These are phyloP conservation scores for Corythucha ciliata DNA, from an alignment of 2,888 invertebrate genomes.

Conservation along the genomic window DNA sequence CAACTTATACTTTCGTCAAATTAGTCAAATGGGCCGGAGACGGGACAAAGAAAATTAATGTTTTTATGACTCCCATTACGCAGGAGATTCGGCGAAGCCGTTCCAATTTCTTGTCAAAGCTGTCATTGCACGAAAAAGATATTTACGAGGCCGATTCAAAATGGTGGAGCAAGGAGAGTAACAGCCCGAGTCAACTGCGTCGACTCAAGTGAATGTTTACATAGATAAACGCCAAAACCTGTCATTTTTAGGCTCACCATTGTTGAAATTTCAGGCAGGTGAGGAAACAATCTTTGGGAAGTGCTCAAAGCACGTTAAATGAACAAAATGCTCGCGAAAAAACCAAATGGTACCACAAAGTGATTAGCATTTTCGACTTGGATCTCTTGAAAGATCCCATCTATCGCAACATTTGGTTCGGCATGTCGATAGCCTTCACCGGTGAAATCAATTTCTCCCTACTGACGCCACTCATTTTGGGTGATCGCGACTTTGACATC, in stretches of 20 bases:
- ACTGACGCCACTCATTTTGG: constrained; percentile 56
- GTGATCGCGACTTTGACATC: constrained; percentile 52
- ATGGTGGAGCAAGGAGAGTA: constrained; percentile 28
- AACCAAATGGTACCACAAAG: constrained; percentile 23
- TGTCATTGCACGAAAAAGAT: constrained; percentile 18
- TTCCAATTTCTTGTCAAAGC: too few relatives aligned
- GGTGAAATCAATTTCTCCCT: constrained; percentile 61
- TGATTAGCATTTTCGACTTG: constrained; percentile 54
- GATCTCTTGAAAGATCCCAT: constrained; percentile 56
- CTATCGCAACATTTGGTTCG: constrained; percentile 58
- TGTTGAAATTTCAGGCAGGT: too few relatives aligned
- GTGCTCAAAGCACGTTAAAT: neutral
- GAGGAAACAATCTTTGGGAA: too few relatives aligned
- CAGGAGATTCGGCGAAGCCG: too few relatives aligned
- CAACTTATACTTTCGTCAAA: too few relatives aligned
- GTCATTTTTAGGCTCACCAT: too few relatives aligned
- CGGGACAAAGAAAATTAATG: too few relatives aligned
- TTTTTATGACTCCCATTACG: too few relatives aligned
- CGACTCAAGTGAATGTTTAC: too few relatives aligned
- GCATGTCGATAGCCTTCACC: constrained; percentile 57
- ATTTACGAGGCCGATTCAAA: constrained; percentile 22
- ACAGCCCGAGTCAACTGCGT: too few relatives aligned
- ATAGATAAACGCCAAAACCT: too few relatives aligned
- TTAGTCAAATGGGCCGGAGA: too few relatives aligned
- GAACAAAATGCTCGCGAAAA: neutral